Evolutionary conservation across 2,888 invertebrate species (phyloP).

Genomic region (Rhingia rostrata): DNA sequence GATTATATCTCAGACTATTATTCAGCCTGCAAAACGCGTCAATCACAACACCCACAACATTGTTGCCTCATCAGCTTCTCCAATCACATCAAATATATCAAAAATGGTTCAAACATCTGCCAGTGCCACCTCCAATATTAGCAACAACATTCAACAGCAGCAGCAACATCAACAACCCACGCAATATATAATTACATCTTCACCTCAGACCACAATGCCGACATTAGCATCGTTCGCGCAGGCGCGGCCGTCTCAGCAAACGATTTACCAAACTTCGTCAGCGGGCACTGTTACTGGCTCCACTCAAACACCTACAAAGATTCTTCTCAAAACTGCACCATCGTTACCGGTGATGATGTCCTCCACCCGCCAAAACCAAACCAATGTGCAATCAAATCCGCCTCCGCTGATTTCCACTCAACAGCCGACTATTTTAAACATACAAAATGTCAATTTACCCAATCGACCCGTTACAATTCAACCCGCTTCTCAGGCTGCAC

Average conservation of each 20-base stretch:
- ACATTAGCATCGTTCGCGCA: conserved; percentile 81
- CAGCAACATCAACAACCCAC: conserved; percentile 74
- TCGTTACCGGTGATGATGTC: conserved; percentile 81
- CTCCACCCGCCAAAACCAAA: conserved; percentile 77
- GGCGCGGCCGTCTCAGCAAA: conserved; percentile 78
- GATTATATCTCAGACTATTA: conserved; percentile 82
- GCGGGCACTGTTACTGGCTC: conserved; percentile 76
- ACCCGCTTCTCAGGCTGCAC: conserved; percentile 82
- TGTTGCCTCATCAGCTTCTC: conserved; percentile 63
- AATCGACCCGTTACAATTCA: conserved; percentile 82
- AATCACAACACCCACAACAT: conserved; percentile 40
- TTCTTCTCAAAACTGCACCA: conserved; percentile 82
- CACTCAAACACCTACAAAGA: conserved; percentile 81
- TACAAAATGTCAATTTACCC: conserved; percentile 82
- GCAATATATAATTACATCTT: conserved; percentile 80
- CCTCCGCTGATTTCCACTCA: conserved; percentile 82
- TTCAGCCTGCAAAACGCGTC: conserved; percentile 81
- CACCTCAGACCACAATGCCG: conserved; percentile 79
- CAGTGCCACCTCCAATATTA: conserved; percentile 27
- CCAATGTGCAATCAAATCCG: conserved; percentile 79
- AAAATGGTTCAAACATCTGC: conserved; percentile 58
- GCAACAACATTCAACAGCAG: conserved; percentile 75
- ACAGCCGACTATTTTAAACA: conserved; percentile 79
- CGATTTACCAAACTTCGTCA: conserved; percentile 79
- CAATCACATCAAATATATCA: conserved; percentile 65